Base-by-base conservation (phyloP, 2,888 invertebrate genomes). In the Cetonia aurata region DNA sequence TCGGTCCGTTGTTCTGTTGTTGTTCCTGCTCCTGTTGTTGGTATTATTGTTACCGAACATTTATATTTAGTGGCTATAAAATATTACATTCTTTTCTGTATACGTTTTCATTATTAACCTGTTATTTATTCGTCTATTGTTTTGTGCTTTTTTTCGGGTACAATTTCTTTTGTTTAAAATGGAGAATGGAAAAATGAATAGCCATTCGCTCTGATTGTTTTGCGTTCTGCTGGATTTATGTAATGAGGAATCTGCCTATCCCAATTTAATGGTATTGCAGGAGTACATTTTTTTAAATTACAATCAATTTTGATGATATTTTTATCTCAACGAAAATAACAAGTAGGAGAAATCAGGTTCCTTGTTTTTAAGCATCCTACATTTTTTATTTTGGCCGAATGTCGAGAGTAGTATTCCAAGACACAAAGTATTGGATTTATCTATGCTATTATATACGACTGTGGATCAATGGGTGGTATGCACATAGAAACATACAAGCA, bases 21-120 rank as follows among this genome's bases (percentile, higher is more conserved):
- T 44, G 62, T 62, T 59, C 9, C 44, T 62, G 62, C 33, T 50
- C 9, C 50, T 50, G 33, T 62, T 62, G 48, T n/a, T 62, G 37
- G 31, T 62, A 62, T 62, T 62, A 17, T 48, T 62, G 48, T 42
- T 48, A 33, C 31, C 48, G 48, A 62, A 62, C 62, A 62, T 62
- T 62, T 62, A 62, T 62, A 62, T 62, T 62, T 62, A 62, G 62
- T 62, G 62, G 62, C 62, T 62, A 62, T 62, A 62, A 62, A 62
- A 62, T 62, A 62, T 62, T 62, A 62, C 62, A 62, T 62, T 62
- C 62, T 62, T 62, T 48, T 46, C 15, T 60, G 46, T 60, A 48
- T 62, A 50, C 48, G 62, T 62, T 62, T 62, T 48, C 62, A 62
- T 62, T 62, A 62, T 62, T 62, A 62, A 62, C 62, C 62, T 62